phyloP scores from a whole-genome alignment of 2,888 invertebrate genomes.

The Ectemnius lituratus region DNA sequence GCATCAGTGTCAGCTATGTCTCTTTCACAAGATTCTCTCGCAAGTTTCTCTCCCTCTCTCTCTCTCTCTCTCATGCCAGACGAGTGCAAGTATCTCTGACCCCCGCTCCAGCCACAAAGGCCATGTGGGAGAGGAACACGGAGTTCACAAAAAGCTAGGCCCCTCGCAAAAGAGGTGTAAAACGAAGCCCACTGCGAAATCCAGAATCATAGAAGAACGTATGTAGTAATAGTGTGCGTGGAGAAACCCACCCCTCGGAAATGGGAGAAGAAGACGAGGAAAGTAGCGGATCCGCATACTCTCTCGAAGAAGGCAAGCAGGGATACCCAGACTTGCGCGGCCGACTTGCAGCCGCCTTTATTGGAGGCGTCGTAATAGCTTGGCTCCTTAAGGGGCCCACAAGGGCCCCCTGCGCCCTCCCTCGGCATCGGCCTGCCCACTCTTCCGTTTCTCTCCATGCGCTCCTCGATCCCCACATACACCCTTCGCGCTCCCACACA shows the following conservation, averaged over 20 bases:
- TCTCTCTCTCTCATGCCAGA: no score
- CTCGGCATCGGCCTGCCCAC: constrained; percentile 8
- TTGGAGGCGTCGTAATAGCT: constrained; percentile 42
- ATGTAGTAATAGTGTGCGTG: background rate
- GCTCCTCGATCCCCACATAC: constrained; percentile 11
- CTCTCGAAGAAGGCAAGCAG: constrained; percentile 58
- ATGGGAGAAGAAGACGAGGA: constrained; percentile 68
- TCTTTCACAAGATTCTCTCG: no score
- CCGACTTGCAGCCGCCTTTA: constrained; percentile 60
- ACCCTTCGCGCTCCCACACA: background rate
- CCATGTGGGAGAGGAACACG: no score
- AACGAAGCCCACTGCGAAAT: background rate
- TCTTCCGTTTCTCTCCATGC: constrained; percentile 42
- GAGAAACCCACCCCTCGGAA: constrained; percentile 58
- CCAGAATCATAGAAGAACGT: background rate
- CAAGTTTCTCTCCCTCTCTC: no score
- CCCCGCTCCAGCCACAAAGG: no score
- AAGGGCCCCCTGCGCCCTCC: no score
- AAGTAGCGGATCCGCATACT: constrained; percentile 68
- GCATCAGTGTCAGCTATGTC: no score
- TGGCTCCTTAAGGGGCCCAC: constrained; percentile 38
- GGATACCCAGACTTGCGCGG: constrained; percentile 60
- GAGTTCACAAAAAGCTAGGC: no score
- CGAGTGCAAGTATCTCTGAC: no score
- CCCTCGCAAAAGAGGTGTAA: no score